These are phyloP conservation scores for Onychostruthus taczanowskii DNA, from an alignment of 2,113 vertebrate genomes.

Conservation along the genomic window DNA sequence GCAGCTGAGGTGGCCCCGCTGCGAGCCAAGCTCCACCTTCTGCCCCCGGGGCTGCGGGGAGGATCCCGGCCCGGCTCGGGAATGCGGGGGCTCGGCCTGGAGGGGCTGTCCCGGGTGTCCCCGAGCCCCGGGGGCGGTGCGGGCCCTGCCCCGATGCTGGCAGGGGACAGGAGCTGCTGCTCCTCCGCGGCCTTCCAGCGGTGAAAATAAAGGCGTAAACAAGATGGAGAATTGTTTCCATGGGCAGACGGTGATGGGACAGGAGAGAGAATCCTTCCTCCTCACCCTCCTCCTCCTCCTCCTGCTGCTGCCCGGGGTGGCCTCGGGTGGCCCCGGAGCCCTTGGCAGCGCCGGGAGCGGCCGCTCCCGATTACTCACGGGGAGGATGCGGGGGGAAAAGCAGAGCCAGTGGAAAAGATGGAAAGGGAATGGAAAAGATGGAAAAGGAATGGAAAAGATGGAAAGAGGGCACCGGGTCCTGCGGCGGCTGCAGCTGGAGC, in stretches of 20 bases:
- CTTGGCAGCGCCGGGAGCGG: background rate
- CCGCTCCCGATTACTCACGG: constrained; percentile 55
- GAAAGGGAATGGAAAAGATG: constrained; percentile 31
- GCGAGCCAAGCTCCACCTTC: background rate
- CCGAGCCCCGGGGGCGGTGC: background rate
- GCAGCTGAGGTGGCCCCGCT: background rate
- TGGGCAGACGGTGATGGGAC: background rate
- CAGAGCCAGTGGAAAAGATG: background rate
- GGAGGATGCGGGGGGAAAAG: background rate
- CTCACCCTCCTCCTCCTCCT: background rate
- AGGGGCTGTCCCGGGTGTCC: background rate
- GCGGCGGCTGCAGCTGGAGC: background rate
- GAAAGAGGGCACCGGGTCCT: background rate
- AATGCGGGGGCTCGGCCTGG: background rate
- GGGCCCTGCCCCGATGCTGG: background rate
- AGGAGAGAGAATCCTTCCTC: background rate
- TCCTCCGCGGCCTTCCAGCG: accelerated
- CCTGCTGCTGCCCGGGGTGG: background rate
- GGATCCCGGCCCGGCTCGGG: background rate
- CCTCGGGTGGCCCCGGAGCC: background rate
- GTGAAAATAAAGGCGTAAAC: background rate
- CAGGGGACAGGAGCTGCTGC: background rate
- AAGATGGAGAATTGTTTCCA: background rate
- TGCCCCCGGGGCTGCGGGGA: background rate
- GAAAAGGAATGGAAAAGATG: constrained; percentile 26